Evolutionary conservation across 2,797 vertebrate genomes (phyloP).

Genomic region (Gallinago stenura): DNA sequence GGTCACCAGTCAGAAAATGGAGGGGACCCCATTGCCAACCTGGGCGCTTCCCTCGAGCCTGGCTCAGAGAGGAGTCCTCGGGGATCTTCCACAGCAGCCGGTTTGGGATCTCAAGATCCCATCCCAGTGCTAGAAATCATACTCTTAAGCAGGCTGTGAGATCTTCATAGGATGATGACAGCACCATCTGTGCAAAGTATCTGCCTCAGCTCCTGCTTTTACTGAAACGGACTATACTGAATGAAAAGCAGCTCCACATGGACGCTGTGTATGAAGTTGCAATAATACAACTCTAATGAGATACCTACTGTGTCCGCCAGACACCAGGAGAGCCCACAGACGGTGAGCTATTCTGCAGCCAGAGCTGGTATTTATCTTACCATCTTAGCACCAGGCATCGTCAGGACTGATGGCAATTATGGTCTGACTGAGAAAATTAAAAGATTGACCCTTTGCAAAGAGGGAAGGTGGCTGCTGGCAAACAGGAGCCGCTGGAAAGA

Average conservation of each 20-base stretch:
- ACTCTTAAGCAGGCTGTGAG: neutral
- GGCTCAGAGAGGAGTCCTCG: neutral
- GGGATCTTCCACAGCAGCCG: neutral
- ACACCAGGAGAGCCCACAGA: neutral
- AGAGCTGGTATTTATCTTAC: neutral
- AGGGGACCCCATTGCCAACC: neutral
- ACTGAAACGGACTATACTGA: neutral
- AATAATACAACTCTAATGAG: neutral
- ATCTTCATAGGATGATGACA: neutral
- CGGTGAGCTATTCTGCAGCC: neutral
- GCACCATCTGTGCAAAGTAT: neutral
- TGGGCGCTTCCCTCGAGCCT: neutral
- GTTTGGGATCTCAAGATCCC: neutral
- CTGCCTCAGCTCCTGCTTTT: neutral
- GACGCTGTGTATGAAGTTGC: neutral
- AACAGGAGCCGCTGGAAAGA: neutral
- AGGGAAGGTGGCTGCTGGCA: neutral
- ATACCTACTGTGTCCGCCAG: neutral
- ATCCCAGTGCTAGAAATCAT: neutral
- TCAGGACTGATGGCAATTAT: neutral
- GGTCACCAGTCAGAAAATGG: neutral
- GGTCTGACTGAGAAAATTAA: neutral
- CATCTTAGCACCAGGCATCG: neutral
- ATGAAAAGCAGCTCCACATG: neutral
- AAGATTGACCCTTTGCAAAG: neutral